These are phyloP conservation scores for Rallus limicola DNA, from an alignment of 2,113 vertebrate genomes.

Conservation along the genomic window DNA sequence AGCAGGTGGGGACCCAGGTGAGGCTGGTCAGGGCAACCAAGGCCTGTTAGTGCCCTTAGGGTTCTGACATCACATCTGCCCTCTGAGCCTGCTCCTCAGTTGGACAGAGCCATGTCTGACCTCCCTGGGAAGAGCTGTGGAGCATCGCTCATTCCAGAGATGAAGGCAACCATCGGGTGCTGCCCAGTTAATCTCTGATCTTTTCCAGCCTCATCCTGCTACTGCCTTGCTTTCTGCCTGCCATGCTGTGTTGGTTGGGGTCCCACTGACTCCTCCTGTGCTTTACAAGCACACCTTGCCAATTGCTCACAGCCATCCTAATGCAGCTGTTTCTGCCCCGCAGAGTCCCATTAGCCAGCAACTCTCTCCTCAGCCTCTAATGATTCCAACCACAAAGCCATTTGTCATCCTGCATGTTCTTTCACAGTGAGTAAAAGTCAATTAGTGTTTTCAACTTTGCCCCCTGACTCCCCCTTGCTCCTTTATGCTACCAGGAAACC, in stretches of 20 bases:
- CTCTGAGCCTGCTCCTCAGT: not conserved
- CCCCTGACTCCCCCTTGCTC: not conserved
- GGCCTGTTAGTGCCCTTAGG: not conserved
- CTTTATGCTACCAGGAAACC: conserved; percentile 47
- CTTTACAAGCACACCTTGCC: not conserved
- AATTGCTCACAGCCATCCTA: not conserved
- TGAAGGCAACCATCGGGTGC: not conserved
- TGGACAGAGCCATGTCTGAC: not conserved
- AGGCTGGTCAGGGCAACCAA: not conserved
- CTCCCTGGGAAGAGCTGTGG: rapidly evolving
- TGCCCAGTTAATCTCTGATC: not conserved
- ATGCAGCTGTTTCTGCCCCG: not conserved
- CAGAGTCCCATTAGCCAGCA: not conserved
- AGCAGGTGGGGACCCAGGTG: not conserved
- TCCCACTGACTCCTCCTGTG: not conserved
- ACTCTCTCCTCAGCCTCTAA: not conserved
- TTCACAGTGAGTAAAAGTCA: conserved; percentile 23
- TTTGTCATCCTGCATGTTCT: conserved; percentile 18
- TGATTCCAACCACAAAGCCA: conserved; percentile 7
- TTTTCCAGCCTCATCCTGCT: not conserved
- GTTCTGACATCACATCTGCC: rapidly evolving
- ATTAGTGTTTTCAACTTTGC: conserved; percentile 34
- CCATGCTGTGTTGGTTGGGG: rapidly evolving
- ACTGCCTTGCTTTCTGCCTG: rapidly evolving
- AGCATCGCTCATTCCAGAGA: not conserved